Conservation (phyloP, 2,113 vertebrate genomes). For the Eulemur macaco region DNA sequence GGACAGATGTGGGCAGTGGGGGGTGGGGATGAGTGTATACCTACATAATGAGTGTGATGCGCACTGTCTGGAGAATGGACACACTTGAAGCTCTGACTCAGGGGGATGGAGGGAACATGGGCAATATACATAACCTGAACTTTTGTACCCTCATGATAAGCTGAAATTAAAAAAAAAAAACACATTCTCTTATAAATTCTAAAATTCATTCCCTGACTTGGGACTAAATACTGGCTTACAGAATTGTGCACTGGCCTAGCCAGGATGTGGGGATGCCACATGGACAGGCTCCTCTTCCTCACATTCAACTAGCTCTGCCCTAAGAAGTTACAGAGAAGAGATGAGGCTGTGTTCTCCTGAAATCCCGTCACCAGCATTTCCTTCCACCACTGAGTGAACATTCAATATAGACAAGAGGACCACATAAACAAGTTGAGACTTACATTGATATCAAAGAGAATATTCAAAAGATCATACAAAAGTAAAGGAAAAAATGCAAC, state of each 20-base stretch:
- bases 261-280: not conserved
- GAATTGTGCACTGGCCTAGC: not conserved
- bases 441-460: not conserved
- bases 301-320: not conserved
- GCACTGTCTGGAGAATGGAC: no score
- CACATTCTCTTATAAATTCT: not conserved
- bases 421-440: not conserved
- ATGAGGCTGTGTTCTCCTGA: not conserved
- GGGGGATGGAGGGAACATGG: no score
- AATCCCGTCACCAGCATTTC: not conserved
- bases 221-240: not conserved
- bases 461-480: slow-evolving; percentile 3
- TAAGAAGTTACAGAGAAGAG: not conserved
- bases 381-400: not conserved
- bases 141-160: no score
- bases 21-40: no score
- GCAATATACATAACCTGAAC: no score
- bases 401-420: not conserved
- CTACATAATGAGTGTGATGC: no score
- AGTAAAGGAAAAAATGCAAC: slow-evolving; percentile 14
- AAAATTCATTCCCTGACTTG: not conserved
- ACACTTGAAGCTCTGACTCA: no score
- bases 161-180: not conserved
- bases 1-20: no score
- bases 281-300: not conserved